These are phyloP conservation scores for Anastrepha obliqua DNA, from an alignment of 1,140 invertebrate genomes.

Conservation along the genomic window DNA sequence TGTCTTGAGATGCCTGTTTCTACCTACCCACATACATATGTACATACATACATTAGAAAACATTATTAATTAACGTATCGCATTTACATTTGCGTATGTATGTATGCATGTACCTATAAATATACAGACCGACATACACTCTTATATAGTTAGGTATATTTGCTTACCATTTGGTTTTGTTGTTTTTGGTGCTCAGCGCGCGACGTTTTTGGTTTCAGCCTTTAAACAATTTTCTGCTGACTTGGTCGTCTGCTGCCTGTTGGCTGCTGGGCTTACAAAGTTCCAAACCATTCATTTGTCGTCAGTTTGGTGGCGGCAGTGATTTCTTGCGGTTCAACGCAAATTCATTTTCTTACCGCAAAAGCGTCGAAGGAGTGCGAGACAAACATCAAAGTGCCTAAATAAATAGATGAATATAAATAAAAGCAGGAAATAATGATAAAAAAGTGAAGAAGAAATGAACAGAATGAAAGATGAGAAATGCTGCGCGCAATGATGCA, in stretches of 20 bases:
- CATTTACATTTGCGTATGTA: background rate
- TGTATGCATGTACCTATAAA: background rate
- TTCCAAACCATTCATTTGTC: background rate
- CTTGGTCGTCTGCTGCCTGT: background rate
- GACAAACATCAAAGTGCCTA: conserved; percentile 18
- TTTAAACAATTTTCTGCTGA: background rate
- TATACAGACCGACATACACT: background rate
- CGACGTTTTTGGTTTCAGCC: conserved; percentile 32
- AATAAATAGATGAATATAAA: background rate
- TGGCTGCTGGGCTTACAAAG: conserved; percentile 6
- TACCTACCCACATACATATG: no score
- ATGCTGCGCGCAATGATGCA: background rate
- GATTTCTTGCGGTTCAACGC: conserved; percentile 34
- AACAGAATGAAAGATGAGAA: background rate
- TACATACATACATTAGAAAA: background rate
- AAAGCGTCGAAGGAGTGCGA: background rate
- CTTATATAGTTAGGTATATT: background rate
- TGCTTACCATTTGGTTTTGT: conserved; percentile 32
- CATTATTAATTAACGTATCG: conserved; percentile 51
- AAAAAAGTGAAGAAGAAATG: conserved; percentile 12
- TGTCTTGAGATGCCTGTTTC: background rate
- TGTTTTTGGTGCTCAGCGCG: conserved; percentile 1
- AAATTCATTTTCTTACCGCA: conserved; percentile 12
- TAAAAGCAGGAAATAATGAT: conserved; percentile 28
- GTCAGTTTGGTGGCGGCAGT: conserved; percentile 45